Evolutionary conservation across 2,888 invertebrate species (phyloP).

Genomic region (Drosophila recens): DNA sequence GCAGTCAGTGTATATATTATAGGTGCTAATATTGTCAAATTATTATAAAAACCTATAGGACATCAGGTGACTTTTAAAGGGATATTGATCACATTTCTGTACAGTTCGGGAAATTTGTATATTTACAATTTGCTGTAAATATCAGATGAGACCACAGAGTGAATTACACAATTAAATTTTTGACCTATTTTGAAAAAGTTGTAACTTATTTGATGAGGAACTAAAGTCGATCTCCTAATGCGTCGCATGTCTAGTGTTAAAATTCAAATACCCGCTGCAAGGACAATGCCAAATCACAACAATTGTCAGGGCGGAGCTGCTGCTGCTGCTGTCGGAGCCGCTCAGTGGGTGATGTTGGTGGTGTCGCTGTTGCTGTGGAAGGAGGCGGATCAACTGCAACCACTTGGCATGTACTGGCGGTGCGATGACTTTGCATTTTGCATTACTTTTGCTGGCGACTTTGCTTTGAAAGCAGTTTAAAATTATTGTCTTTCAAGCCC

Average conservation of each 20-base stretch:
- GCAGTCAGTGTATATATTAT: no score
- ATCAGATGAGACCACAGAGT: no score
- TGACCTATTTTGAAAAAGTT: no score
- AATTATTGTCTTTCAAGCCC: constrained; percentile 68
- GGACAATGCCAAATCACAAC: constrained; percentile 66
- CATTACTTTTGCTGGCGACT: constrained; percentile 76
- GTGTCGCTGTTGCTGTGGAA: neutral
- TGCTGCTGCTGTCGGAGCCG: constrained; percentile 7
- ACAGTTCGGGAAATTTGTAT: no score
- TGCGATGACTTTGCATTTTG: constrained; percentile 80
- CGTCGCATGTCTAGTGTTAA: neutral
- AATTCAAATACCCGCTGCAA: neutral
- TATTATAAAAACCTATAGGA: no score
- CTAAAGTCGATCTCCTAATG: neutral
- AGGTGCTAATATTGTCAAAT: no score
- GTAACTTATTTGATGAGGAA: neutral
- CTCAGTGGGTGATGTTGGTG: neutral
- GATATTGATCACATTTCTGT: no score
- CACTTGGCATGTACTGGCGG: constrained; percentile 38
- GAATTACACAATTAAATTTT: neutral
- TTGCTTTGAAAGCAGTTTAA: constrained; percentile 75
- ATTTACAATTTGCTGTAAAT: no score
- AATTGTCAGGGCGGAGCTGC: constrained; percentile 62
- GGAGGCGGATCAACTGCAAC: constrained; percentile 49
- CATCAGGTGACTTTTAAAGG: no score